Evolutionary conservation across 1,140 invertebrate genomes (phyloP).

Genomic region (Potamilus streckersoni): DNA sequence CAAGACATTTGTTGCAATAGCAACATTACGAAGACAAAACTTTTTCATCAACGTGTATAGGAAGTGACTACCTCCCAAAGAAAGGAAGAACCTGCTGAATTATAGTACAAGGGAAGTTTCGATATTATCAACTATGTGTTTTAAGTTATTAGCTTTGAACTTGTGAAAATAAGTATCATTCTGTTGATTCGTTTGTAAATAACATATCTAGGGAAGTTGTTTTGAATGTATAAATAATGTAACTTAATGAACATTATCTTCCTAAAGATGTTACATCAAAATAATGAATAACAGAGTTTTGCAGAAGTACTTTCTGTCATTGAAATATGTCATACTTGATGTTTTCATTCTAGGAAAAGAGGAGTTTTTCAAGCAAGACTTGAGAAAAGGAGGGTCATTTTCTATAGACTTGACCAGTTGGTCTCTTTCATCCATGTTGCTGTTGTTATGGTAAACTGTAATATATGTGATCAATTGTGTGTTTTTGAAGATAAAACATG

Average conservation of each 20-base stretch:
- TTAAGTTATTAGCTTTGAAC: neutral
- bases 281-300: too few relatives aligned
- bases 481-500: conserved; percentile 2
- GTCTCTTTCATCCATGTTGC: conserved; percentile 10
- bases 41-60: neutral
- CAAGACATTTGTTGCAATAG: conserved; percentile 13
- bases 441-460: conserved; percentile 4
- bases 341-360: conserved; percentile 2
- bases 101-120: neutral
- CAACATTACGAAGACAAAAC: neutral
- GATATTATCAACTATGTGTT: conserved; percentile 1
- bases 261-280: too few relatives aligned
- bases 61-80: conserved; percentile 16
- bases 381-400: conserved; percentile 9
- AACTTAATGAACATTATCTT: too few relatives aligned
- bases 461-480: neutral
- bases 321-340: neutral
- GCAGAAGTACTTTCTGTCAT: too few relatives aligned
- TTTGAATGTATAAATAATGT: too few relatives aligned
- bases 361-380: neutral
- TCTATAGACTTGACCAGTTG: conserved; percentile 3
- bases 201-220: too few relatives aligned
- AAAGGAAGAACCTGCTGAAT: conserved; percentile 1
- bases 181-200: too few relatives aligned
- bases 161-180: too few relatives aligned